These are phyloP conservation scores for Antennarius striatus DNA, from an alignment of 2,113 vertebrate species.

Conservation along the genomic window DNA sequence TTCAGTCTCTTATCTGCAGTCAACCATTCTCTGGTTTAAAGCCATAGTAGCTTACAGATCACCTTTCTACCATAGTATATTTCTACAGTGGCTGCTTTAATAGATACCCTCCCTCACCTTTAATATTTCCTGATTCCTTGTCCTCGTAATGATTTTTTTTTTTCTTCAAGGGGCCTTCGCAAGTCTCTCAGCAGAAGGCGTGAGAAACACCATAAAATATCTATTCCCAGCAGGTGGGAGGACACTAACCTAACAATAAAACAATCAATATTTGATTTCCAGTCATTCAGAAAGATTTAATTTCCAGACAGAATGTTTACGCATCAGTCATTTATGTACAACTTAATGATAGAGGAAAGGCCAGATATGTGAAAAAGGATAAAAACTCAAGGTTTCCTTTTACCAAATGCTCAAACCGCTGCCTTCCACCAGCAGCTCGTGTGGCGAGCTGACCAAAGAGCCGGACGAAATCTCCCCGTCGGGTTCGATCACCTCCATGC, in stretches of 20 bases:
- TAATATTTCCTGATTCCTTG: background rate
- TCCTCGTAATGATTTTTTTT: background rate
- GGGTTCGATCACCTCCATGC: constrained; percentile 83
- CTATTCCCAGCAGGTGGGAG: constrained; percentile 82
- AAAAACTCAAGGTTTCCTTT: too few species aligned
- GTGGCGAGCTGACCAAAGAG: constrained; percentile 80
- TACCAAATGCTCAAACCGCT: background rate
- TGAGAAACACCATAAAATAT: constrained; percentile 79
- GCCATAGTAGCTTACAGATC: too few species aligned
- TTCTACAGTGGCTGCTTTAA: too few species aligned
- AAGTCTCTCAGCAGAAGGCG: constrained; percentile 86
- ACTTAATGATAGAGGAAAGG: background rate
- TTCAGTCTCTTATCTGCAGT: background rate
- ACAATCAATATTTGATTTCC: background rate
- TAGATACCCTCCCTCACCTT: too few species aligned
- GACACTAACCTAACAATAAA: background rate
- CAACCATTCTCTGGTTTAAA: too few species aligned
- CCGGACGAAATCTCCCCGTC: constrained; percentile 80
- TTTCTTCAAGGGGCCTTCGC: constrained; percentile 80
- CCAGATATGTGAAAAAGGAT: background rate
- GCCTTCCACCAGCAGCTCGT: constrained; percentile 75
- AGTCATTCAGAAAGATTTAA: background rate
- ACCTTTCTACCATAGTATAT: too few species aligned
- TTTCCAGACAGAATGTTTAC: background rate
- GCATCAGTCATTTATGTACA: background rate